phyloP scores from a whole-genome alignment of 2,888 invertebrate genomes.

The Rapana venosa region DNA sequence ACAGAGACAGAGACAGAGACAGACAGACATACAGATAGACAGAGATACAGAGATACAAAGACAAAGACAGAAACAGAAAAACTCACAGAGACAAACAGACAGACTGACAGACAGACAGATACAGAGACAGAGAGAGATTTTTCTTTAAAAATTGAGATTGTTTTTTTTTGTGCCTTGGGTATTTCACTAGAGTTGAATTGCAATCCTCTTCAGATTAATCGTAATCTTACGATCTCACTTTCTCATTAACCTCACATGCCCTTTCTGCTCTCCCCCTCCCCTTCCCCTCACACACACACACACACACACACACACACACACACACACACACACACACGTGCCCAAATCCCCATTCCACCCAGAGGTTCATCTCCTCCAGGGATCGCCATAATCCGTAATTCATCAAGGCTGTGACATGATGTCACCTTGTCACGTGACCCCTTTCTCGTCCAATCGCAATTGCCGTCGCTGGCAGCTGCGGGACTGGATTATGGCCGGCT shows the following conservation, averaged over 20 bases:
- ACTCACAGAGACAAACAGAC: too few relatives aligned
- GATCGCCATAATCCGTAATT: background rate
- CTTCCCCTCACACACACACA: background rate
- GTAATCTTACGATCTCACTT: background rate
- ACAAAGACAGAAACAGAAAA: background rate
- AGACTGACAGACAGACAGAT: too few relatives aligned
- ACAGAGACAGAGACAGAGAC: too few relatives aligned
- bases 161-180: background rate
- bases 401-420: slow-evolving; percentile 7
- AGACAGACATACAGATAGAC: too few relatives aligned
- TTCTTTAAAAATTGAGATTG: background rate
- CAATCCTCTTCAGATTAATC: background rate
- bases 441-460: background rate
- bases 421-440: slow-evolving; percentile 12
- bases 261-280: background rate
- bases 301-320: too few relatives aligned
- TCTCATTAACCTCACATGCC: background rate
- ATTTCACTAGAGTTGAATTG: background rate
- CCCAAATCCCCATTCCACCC: background rate
- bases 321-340: too few relatives aligned
- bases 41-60: background rate
- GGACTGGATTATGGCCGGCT: background rate
- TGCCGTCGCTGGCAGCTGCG: slow-evolving; percentile 7
- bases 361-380: background rate
- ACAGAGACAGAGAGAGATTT: background rate